Evolutionary conservation across 2,113 vertebrate species (phyloP).

Genomic region (Entelurus aequoreus): DNA sequence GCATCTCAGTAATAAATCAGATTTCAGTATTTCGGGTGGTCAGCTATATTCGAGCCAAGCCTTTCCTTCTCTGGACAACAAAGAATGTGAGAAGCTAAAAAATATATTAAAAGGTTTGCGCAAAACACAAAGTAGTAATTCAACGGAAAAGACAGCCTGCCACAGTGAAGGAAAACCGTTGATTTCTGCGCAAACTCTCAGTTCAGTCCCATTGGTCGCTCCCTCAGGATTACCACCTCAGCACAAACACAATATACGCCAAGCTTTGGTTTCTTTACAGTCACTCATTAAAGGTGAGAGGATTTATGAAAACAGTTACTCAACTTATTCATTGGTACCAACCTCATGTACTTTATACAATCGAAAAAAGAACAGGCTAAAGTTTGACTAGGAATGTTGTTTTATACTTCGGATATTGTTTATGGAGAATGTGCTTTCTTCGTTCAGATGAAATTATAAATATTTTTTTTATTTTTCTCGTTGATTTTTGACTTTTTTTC

Average conservation of each 20-base stretch:
- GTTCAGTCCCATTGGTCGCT: conserved; percentile 57
- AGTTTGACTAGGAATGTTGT: too few relatives aligned
- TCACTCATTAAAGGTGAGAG: conserved; percentile 66
- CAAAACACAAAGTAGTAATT: conserved; percentile 75
- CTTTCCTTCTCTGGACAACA: conserved; percentile 23
- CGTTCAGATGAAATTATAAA: neutral
- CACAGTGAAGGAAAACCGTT: conserved; percentile 33
- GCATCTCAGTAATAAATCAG: neutral
- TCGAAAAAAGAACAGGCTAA: too few relatives aligned
- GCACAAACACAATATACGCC: conserved; percentile 63
- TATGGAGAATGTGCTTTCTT: too few relatives aligned
- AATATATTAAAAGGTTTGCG: conserved; percentile 83
- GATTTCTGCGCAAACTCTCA: conserved; percentile 32
- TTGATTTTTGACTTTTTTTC: conserved; percentile 7
- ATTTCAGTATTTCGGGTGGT: conserved; percentile 7
- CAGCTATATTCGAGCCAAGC: neutral
- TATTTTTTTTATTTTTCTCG: neutral
- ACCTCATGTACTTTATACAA: neutral
- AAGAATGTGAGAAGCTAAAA: conserved; percentile 77
- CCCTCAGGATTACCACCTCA: conserved; percentile 17
- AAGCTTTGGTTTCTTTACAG: conserved; percentile 75
- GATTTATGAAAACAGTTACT: neutral
- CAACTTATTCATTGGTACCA: neutral
- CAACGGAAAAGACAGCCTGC: conserved; percentile 77
- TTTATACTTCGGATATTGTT: too few relatives aligned